Conservation (phyloP, 2,113 vertebrate genomes). For the Cnemophilus loriae region DNA sequence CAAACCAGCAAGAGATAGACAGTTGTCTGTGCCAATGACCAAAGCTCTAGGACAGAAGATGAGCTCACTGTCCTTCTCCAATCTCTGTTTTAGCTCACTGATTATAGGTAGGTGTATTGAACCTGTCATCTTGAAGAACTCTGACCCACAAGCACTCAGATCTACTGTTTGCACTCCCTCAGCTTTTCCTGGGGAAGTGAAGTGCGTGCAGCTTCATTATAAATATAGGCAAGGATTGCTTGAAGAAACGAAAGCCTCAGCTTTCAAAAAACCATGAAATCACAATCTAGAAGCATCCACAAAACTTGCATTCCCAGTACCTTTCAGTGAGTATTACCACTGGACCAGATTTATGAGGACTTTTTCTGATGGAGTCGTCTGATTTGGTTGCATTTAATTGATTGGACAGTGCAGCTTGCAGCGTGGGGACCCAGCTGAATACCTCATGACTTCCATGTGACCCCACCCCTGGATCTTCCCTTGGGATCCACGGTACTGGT, state of each 20-base stretch:
- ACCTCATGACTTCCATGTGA: fast-evolving
- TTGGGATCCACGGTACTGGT: background rate
- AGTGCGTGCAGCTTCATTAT: background rate
- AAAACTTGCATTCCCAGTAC: background rate
- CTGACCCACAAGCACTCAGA: background rate
- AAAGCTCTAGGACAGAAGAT: background rate
- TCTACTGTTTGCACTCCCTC: background rate
- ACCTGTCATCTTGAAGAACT: background rate
- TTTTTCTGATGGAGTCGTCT: background rate
- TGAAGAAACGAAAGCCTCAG: background rate
- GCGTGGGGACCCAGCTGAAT: fast-evolving
- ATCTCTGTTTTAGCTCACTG: background rate
- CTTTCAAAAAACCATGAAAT: background rate
- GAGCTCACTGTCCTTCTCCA: background rate
- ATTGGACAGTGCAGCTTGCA: background rate
- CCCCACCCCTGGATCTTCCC: background rate
- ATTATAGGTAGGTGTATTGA: background rate
- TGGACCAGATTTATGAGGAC: background rate
- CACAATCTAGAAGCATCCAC: background rate
- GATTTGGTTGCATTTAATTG: background rate
- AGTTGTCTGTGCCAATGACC: background rate
- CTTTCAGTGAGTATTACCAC: background rate
- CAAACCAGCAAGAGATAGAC: background rate
- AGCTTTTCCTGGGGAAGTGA: background rate
- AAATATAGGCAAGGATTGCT: background rate